Evolutionary conservation across 2,113 vertebrate genomes (phyloP).

Genomic region (Oreotrochilus melanogaster): DNA sequence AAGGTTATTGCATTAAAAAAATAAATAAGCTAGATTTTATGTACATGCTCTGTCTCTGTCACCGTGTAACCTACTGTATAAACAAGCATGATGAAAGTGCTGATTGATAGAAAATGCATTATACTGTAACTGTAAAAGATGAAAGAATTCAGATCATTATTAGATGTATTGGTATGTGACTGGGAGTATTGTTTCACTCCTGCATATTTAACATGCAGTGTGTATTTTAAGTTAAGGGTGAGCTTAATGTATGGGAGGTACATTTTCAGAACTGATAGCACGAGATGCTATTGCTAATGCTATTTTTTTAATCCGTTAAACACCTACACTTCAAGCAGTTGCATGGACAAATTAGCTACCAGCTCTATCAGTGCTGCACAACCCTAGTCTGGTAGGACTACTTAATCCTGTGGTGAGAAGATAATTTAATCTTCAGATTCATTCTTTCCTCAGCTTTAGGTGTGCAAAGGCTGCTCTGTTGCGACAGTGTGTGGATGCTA

Average conservation of each 20-base stretch:
- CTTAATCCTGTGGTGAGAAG: constrained; percentile 74
- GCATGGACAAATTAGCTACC: constrained; percentile 52
- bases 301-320: constrained; percentile 59
- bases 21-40: constrained; percentile 53
- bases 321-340: constrained; percentile 54
- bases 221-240: constrained; percentile 62
- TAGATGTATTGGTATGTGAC: constrained; percentile 20
- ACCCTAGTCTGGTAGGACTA: constrained; percentile 61
- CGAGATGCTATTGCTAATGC: background rate
- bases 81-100: constrained; percentile 57
- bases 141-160: constrained; percentile 55
- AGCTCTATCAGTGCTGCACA: constrained; percentile 61
- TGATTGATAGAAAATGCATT: constrained; percentile 66
- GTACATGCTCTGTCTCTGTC: constrained; percentile 7
- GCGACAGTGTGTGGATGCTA: constrained; percentile 61
- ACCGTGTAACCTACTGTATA: constrained; percentile 31
- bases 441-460: constrained; percentile 70
- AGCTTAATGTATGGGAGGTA: constrained; percentile 39
- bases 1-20: constrained; percentile 71
- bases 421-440: constrained; percentile 80
- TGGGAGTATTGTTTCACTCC: constrained; percentile 38
- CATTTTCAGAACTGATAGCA: constrained; percentile 18
- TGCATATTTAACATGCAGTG: constrained; percentile 59
- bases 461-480: constrained; percentile 66
- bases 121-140: constrained; percentile 52